Evolutionary conservation across 2,113 vertebrate genomes (phyloP).

Genomic region (Carassius carassius): DNA sequence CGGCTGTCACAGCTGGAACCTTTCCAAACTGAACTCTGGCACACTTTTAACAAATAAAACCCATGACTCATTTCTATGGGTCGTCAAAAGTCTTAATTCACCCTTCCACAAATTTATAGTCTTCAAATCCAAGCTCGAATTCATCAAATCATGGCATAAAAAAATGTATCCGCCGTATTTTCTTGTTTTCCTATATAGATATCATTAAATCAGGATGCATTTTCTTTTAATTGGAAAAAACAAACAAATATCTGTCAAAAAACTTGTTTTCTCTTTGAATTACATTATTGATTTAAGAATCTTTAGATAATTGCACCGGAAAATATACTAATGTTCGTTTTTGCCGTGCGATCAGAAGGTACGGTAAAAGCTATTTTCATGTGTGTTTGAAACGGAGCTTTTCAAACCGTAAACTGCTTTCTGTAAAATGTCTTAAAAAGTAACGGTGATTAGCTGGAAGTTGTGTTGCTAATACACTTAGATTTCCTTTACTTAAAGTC

Average conservation of each 20-base stretch:
- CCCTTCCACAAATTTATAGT: not conserved
- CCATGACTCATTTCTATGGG: not conserved
- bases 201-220: too few relatives aligned
- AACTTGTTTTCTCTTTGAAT: too few relatives aligned
- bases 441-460: not conserved
- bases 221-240: too few relatives aligned
- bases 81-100: not conserved
- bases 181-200: too few relatives aligned
- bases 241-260: too few relatives aligned
- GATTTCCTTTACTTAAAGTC: not conserved
- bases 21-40: slow-evolving; percentile 61
- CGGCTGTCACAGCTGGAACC: slow-evolving; percentile 62
- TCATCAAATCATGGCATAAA: too few relatives aligned
- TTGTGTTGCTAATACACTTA: not conserved
- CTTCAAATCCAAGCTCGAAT: not conserved
- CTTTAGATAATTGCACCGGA: not conserved
- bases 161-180: too few relatives aligned
- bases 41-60: slow-evolving; percentile 21
- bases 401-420: not conserved
- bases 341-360: too few relatives aligned
- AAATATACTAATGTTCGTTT: not conserved
- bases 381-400: not conserved
- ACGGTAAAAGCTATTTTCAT: too few relatives aligned
- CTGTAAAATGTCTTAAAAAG: not conserved
- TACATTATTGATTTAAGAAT: not conserved